These are phyloP conservation scores for Eupeodes luniger DNA, from an alignment of 2,888 invertebrate genomes.

Conservation along the genomic window DNA sequence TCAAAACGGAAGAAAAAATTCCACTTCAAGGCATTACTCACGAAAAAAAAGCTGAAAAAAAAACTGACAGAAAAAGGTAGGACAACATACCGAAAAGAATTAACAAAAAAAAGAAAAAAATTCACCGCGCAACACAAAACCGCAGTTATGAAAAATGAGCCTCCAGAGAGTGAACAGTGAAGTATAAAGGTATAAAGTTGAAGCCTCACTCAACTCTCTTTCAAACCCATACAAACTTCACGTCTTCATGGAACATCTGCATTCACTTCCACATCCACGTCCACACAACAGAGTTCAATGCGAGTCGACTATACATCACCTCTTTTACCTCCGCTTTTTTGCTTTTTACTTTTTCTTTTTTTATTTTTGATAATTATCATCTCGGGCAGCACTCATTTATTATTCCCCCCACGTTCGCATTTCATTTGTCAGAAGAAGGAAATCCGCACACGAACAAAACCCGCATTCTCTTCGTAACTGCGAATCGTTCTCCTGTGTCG, in stretches of 20 bases:
- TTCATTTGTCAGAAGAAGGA: constrained; percentile 75
- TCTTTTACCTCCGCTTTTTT: constrained; percentile 23
- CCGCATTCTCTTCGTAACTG: constrained; percentile 32
- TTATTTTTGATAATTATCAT: constrained; percentile 72
- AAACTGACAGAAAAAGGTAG: constrained; percentile 51
- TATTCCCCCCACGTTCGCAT: constrained; percentile 74
- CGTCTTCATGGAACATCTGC: constrained; percentile 71
- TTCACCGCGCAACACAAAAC: constrained; percentile 47
- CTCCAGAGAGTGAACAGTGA: background rate
- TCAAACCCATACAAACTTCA: constrained; percentile 35
- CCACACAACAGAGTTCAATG: constrained; percentile 45
- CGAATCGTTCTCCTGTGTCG: constrained; percentile 30
- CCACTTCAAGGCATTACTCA: constrained; percentile 63
- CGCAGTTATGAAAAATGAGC: constrained; percentile 74
- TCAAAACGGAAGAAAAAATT: constrained; percentile 31
- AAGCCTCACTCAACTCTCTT: constrained; percentile 25
- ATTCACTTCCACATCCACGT: constrained; percentile 15
- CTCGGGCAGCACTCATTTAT: constrained; percentile 71
- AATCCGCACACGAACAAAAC: constrained; percentile 71
- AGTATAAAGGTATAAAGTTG: background rate
- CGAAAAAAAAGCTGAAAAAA: constrained; percentile 17
- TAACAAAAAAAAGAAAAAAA: background rate
- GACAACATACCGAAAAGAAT: constrained; percentile 26
- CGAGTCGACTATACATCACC: constrained; percentile 62
- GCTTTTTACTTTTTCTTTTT: background rate